Evolutionary conservation across 2,113 vertebrate species (phyloP).

Genomic region (Argyrosomus japonicus): DNA sequence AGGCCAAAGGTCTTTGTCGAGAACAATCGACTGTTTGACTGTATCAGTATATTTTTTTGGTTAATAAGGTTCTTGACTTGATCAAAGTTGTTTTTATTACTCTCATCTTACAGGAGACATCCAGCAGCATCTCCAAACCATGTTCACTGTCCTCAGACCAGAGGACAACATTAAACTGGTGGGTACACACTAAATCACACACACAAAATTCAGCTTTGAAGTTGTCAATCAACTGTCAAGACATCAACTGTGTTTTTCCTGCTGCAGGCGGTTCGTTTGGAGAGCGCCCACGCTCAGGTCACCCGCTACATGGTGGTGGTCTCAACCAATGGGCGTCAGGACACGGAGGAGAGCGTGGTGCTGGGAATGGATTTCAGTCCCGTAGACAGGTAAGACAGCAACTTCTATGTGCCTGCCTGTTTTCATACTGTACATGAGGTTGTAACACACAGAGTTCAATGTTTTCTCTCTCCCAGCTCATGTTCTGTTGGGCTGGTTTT

Average conservation of each 20-base stretch:
- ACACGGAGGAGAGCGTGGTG: slow-evolving; percentile 98
- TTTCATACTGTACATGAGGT: neutral
- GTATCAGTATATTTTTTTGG: neutral
- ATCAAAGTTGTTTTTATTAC: neutral
- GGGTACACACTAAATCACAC: slow-evolving; percentile 47
- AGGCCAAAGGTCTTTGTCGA: slow-evolving; percentile 11
- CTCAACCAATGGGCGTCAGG: slow-evolving; percentile 96
- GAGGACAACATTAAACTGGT: slow-evolving; percentile 99
- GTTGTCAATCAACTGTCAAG: neutral
- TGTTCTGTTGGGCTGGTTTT: slow-evolving; percentile 97
- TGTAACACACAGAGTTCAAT: neutral
- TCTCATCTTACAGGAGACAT: slow-evolving; percentile 88
- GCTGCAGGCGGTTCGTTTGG: slow-evolving; percentile 90
- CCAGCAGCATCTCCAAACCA: slow-evolving; percentile 97
- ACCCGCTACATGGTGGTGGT: slow-evolving; percentile 99
- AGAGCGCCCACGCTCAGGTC: slow-evolving; percentile 90
- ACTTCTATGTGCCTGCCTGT: neutral
- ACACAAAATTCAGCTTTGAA: neutral
- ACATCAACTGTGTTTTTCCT: neutral
- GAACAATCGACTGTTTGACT: neutral
- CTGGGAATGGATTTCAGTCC: slow-evolving; percentile 96
- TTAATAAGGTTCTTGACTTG: neutral
- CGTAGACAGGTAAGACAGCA: slow-evolving; percentile 88
- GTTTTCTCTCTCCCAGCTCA: slow-evolving; percentile 79
- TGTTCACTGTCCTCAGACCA: slow-evolving; percentile 96